These are phyloP conservation scores for Dromius quadrimaculatus DNA, from an alignment of 2,888 invertebrate genomes.

Conservation along the genomic window DNA sequence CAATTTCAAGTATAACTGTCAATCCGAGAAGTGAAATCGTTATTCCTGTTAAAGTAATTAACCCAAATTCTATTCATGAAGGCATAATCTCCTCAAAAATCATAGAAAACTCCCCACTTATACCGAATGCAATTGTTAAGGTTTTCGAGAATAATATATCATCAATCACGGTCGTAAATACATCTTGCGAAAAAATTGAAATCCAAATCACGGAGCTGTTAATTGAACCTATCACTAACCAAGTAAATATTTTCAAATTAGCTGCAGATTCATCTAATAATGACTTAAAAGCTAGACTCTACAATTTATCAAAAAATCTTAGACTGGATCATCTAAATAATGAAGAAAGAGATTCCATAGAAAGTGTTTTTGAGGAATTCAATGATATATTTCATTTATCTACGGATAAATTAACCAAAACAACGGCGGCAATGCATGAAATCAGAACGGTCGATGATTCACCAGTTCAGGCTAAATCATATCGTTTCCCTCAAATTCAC, in stretches of 20 bases:
- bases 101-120: not conserved
- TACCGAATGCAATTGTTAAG: constrained; percentile 25
- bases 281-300: not conserved
- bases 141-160: constrained; percentile 11
- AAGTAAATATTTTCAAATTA: constrained; percentile 15
- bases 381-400: constrained; percentile 39
- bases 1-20: not conserved
- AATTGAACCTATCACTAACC: constrained; percentile 7
- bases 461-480: constrained; percentile 53
- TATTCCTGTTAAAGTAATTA: constrained; percentile 9
- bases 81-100: constrained; percentile 7
- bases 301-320: not conserved
- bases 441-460: constrained; percentile 25
- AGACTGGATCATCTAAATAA: constrained; percentile 43
- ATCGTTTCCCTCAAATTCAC: constrained; percentile 55
- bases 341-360: constrained; percentile 14
- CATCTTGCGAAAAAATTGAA: not conserved
- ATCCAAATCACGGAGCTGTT: constrained; percentile 5
- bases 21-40: constrained; percentile 23
- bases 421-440: constrained; percentile 12
- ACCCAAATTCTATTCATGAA: constrained; percentile 18
- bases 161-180: constrained; percentile 9
- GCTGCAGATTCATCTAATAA: not conserved
- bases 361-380: constrained; percentile 32
- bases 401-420: constrained; percentile 24